Conservation (phyloP, 2,888 invertebrate genomes). For the Euplagia quadripunctaria region DNA sequence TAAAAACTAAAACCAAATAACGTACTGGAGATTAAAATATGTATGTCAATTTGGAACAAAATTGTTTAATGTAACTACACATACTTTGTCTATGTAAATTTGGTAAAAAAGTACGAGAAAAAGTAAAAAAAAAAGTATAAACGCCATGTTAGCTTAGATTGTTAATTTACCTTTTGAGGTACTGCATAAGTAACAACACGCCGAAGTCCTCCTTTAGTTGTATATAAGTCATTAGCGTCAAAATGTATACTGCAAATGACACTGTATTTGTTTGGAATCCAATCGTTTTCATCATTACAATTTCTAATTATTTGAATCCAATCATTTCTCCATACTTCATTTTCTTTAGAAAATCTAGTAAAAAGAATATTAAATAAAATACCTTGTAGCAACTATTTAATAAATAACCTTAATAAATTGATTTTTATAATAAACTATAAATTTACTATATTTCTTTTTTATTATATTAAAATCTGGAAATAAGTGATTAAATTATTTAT, state of each 20-base stretch:
- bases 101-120: no score
- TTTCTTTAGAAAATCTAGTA: no score
- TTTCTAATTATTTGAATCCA: slow-evolving; percentile 4
- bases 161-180: background rate
- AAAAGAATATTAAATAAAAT: no score
- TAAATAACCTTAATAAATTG: no score
- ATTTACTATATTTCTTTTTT: no score
- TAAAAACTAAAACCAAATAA: background rate
- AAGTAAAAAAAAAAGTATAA: no score
- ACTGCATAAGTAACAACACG: slow-evolving; percentile 2
- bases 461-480: no score
- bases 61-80: no score
- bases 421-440: no score
- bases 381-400: no score
- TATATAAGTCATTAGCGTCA: background rate
- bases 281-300: background rate
- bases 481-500: no score
- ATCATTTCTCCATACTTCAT: slow-evolving; percentile 1
- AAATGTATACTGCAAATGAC: slow-evolving; percentile 7
- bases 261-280: slow-evolving; percentile 7
- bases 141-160: background rate
- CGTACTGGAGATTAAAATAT: background rate
- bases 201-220: slow-evolving; percentile 12
- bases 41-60: background rate
- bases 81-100: no score